These are phyloP conservation scores for Peromyscus nudipes DNA, from an alignment of 2,797 vertebrate genomes.

Conservation along the genomic window DNA sequence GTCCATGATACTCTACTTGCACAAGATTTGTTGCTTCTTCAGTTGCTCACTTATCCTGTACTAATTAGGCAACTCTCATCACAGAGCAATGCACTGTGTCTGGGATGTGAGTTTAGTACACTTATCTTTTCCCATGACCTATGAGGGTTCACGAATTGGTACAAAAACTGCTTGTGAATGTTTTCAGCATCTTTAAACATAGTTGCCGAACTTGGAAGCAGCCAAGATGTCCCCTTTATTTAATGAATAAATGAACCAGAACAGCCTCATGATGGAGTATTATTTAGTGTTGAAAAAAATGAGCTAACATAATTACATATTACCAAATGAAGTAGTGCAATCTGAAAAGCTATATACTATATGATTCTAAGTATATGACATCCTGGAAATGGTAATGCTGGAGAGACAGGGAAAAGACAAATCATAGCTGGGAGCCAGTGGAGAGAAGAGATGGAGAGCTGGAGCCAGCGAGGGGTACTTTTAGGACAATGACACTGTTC, in stretches of 20 bases:
- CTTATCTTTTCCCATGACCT: background rate
- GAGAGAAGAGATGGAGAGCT: background rate
- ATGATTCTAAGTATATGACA: background rate
- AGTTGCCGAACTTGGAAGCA: background rate
- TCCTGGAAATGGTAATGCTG: background rate
- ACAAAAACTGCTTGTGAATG: background rate
- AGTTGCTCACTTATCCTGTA: background rate
- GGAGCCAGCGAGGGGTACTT: background rate
- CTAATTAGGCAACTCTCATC: background rate
- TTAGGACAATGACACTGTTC: background rate
- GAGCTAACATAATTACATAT: background rate
- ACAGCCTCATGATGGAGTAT: background rate
- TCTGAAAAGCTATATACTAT: background rate
- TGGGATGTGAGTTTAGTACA: background rate
- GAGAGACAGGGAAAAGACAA: background rate
- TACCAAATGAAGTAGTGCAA: background rate
- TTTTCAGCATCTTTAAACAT: background rate
- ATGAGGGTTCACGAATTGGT: rapidly evolving
- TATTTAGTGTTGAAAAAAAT: background rate
- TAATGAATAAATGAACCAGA: background rate
- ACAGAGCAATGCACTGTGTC: background rate
- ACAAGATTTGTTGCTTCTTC: background rate
- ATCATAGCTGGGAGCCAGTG: background rate
- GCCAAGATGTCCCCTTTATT: background rate
- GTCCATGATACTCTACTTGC: background rate